Evolutionary conservation across 2,888 invertebrate species (phyloP).

Genomic region (Zygaena filipendulae): DNA sequence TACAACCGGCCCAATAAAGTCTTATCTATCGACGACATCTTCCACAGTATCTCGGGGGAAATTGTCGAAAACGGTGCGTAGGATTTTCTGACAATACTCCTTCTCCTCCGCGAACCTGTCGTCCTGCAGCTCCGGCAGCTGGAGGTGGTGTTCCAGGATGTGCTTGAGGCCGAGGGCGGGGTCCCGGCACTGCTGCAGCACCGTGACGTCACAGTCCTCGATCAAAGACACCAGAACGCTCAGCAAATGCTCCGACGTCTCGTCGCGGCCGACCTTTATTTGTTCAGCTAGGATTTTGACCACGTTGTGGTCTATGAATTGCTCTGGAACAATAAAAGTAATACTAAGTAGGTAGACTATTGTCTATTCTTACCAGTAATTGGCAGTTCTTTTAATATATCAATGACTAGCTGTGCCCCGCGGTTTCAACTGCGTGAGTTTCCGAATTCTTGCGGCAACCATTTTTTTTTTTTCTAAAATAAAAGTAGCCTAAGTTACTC

Average conservation of each 20-base stretch:
- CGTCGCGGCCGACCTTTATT: constrained; percentile 26
- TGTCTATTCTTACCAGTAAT: too few relatives aligned
- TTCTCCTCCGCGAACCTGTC: constrained; percentile 38
- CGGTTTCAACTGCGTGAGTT: too few relatives aligned
- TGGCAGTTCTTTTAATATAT: too few relatives aligned
- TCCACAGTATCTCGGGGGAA: constrained; percentile 17
- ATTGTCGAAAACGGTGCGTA: constrained; percentile 21
- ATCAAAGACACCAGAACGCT: constrained; percentile 29
- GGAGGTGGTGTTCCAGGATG: constrained; percentile 27
- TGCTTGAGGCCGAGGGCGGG: constrained; percentile 25
- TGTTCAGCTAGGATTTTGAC: constrained; percentile 26
- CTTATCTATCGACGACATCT: constrained; percentile 38
- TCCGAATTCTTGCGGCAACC: too few relatives aligned
- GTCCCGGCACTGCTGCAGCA: constrained; percentile 29
- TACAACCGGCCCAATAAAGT: too few relatives aligned
- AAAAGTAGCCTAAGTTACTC: too few relatives aligned
- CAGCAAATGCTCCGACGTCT: constrained; percentile 40
- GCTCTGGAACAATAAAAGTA: constrained; percentile 29
- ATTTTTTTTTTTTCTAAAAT: too few relatives aligned
- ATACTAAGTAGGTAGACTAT: too few relatives aligned
- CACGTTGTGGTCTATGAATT: constrained; percentile 33
- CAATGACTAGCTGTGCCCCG: too few relatives aligned
- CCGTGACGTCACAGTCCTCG: constrained; percentile 21
- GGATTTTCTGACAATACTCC: constrained; percentile 30
- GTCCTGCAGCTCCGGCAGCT: constrained; percentile 25